Evolutionary conservation across 2,797 vertebrate species (phyloP).

Genomic region (Acanthurus tractus): DNA sequence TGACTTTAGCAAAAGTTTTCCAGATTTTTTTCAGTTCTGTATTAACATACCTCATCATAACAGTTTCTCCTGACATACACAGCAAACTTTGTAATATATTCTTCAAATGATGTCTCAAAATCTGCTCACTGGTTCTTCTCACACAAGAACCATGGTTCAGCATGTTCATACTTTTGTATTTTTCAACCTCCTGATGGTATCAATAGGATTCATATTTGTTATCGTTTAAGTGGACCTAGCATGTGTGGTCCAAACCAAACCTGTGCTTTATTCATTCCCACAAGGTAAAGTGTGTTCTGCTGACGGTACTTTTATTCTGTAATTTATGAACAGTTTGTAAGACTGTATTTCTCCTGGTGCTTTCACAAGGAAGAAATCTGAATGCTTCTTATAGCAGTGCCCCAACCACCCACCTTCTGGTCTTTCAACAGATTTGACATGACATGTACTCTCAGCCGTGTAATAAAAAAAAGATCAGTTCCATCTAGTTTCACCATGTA

Average conservation of each 20-base stretch:
- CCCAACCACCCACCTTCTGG: background rate
- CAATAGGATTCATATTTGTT: too few relatives aligned
- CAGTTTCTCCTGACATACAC: too few relatives aligned
- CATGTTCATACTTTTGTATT: too few relatives aligned
- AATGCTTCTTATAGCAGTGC: background rate
- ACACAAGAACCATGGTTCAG: too few relatives aligned
- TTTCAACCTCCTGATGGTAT: too few relatives aligned
- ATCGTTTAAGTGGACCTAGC: too few relatives aligned
- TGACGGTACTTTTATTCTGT: background rate
- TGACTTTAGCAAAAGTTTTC: too few relatives aligned
- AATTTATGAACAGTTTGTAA: background rate
- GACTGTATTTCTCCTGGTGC: background rate
- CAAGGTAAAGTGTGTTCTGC: background rate
- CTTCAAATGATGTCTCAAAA: too few relatives aligned
- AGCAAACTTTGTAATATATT: too few relatives aligned
- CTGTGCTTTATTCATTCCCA: background rate
- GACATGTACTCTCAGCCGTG: background rate
- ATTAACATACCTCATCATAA: too few relatives aligned
- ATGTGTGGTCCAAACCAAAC: background rate
- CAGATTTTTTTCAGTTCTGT: too few relatives aligned
- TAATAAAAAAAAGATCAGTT: background rate
- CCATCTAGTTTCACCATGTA: conserved; percentile 14
- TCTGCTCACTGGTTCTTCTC: too few relatives aligned
- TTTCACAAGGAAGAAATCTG: background rate
- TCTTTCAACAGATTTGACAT: background rate